phyloP scores from a whole-genome alignment of 2,797 vertebrate species.

The Poecile montanus region DNA sequence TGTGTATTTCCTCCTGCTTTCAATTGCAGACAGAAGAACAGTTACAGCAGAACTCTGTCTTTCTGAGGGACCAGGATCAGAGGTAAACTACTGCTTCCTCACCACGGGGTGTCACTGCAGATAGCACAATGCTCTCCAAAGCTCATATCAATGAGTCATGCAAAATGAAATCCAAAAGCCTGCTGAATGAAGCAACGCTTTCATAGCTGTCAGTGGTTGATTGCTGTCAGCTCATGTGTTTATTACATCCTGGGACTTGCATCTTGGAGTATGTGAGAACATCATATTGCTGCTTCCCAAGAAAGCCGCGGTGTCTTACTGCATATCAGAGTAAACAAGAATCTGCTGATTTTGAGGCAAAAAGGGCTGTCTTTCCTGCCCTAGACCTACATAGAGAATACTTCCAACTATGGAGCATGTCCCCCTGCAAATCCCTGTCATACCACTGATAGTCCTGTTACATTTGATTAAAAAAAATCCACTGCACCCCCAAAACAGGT shows the following conservation, averaged over 20 bases:
- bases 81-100: background rate
- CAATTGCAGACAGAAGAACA: background rate
- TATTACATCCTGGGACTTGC: background rate
- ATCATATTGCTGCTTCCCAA: background rate
- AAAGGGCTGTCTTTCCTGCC: background rate
- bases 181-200: background rate
- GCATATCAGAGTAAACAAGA: background rate
- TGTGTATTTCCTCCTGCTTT: background rate
- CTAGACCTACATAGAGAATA: background rate
- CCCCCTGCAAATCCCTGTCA: background rate
- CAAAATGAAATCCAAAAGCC: background rate
- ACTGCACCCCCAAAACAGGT: background rate
- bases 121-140: background rate
- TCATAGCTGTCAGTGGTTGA: background rate
- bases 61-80: background rate
- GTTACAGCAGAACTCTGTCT: background rate
- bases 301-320: background rate
- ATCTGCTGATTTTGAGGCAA: background rate
- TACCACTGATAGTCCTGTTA: background rate
- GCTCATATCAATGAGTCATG: background rate
- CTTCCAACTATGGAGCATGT: background rate
- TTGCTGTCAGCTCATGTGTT: background rate
- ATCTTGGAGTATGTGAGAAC: fast-evolving
- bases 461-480: background rate
- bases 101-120: slow-evolving; percentile 66